Conservation (phyloP, 2,888 invertebrate genomes). For the Agonopterix arenella region DNA sequence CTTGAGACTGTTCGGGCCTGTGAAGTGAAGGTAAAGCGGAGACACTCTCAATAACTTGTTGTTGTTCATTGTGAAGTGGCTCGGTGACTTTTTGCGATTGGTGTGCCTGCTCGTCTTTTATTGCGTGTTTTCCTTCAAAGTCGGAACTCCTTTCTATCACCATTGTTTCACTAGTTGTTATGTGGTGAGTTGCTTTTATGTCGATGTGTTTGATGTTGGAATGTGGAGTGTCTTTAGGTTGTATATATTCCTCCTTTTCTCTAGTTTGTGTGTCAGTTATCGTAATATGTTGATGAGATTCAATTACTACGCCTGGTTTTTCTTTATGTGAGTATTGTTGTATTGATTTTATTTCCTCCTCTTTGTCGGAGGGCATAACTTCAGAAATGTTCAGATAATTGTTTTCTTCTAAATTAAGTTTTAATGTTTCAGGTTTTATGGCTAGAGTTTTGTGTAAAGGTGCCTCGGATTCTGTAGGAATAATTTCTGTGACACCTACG, state of each 20-base stretch:
- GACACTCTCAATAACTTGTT: constrained; percentile 27
- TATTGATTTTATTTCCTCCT: constrained; percentile 24
- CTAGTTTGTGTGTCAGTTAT: constrained; percentile 35
- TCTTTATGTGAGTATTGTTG: constrained; percentile 21
- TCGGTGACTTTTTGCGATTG: constrained; percentile 23
- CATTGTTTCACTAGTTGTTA: constrained; percentile 48
- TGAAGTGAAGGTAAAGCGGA: constrained; percentile 5
- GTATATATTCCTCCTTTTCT: constrained; percentile 42
- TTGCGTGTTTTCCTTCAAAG: constrained; percentile 14
- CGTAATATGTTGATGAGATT: constrained; percentile 44
- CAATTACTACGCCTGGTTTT: constrained; percentile 23
- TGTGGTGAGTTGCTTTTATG: constrained; percentile 35
- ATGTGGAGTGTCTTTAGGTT: constrained; percentile 16
- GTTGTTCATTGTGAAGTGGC: constrained; percentile 27
- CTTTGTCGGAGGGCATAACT: constrained; percentile 59
- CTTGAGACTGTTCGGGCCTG: constrained; percentile 14
- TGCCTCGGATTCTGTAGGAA: constrained; percentile 39
- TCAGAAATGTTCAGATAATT: constrained; percentile 59
- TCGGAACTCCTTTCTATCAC: constrained; percentile 37
- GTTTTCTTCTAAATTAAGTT: constrained; percentile 47
- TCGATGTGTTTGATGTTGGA: constrained; percentile 31
- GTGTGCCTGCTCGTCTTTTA: constrained; percentile 24
- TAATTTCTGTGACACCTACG: constrained; percentile 42
- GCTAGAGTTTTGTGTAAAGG: constrained; percentile 18
- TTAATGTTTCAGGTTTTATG: constrained; percentile 30